Conservation (phyloP, 1,140 invertebrate species). For the Habropoda laboriosa region DNA sequence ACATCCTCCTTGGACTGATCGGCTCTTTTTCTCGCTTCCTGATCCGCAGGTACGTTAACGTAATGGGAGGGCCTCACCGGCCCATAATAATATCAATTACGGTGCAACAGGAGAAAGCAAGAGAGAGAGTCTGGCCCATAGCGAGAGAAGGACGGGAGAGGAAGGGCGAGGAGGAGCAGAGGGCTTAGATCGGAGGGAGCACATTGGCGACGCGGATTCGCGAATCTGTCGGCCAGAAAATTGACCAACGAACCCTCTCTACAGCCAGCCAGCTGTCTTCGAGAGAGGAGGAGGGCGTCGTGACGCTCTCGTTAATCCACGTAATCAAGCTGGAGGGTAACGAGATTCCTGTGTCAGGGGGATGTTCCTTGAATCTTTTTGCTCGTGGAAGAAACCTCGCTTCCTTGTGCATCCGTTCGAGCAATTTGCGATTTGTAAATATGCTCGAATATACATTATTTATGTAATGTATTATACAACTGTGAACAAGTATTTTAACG, state of each 20-base stretch:
- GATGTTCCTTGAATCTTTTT: neutral
- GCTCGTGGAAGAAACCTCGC: too few relatives aligned
- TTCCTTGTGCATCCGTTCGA: too few relatives aligned
- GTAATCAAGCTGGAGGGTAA: conserved; percentile 45
- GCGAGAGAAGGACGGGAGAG: conserved; percentile 20
- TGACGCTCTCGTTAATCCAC: conserved; percentile 63
- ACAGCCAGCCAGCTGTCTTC: conserved; percentile 70
- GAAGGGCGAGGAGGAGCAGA: conserved; percentile 27
- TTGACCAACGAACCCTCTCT: conserved; percentile 61
- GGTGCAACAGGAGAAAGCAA: conserved; percentile 46
- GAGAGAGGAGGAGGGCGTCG: conserved; percentile 50
- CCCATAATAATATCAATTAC: conserved; percentile 77
- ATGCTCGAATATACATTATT: too few relatives aligned
- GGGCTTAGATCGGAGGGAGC: conserved; percentile 51
- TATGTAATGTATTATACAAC: too few relatives aligned
- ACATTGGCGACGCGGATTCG: conserved; percentile 69
- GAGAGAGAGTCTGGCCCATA: conserved; percentile 14
- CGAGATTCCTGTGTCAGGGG: conserved; percentile 37
- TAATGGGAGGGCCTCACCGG: conserved; percentile 72
- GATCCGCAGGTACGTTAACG: conserved; percentile 91
- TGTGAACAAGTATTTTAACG: too few relatives aligned
- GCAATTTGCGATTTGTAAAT: too few relatives aligned
- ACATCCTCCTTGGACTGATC: conserved; percentile 71
- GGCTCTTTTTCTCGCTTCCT: conserved; percentile 72
- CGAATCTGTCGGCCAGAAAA: conserved; percentile 75